Conservation (phyloP, 2,113 vertebrate genomes). For the Balaeniceps rex region DNA sequence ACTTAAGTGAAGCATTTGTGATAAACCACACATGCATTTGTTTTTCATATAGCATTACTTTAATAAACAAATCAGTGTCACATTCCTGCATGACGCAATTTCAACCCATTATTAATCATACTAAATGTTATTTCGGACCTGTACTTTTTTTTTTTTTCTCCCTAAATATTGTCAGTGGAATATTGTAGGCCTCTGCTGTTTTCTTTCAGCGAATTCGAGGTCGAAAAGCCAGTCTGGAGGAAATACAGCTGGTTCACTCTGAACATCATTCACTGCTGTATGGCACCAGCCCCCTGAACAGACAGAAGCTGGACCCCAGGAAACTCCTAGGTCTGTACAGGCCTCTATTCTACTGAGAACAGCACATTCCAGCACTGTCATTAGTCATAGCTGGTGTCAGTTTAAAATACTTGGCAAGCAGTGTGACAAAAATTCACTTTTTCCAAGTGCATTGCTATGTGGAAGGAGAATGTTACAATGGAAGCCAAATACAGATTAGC, state of each 20-base stretch:
- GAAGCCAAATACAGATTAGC: conserved; percentile 56
- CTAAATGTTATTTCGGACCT: conserved; percentile 63
- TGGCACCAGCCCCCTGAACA: conserved; percentile 79
- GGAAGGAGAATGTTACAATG: conserved; percentile 48
- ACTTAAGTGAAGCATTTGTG: conserved; percentile 1
- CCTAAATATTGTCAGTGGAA: conserved; percentile 72
- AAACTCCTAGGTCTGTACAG: conserved; percentile 78
- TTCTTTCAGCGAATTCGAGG: conserved; percentile 83
- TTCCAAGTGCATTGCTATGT: conserved; percentile 67
- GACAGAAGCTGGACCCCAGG: conserved; percentile 82
- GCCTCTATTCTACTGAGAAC: conserved; percentile 71
- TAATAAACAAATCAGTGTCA: conserved; percentile 68
- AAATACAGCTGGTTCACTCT: conserved; percentile 85
- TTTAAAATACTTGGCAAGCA: conserved; percentile 74
- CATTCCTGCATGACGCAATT: conserved; percentile 71
- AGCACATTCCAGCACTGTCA: conserved; percentile 75
- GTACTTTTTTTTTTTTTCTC: conserved; percentile 29
- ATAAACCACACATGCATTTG: conserved; percentile 21
- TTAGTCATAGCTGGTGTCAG: conserved; percentile 75
- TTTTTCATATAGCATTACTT: conserved; percentile 62
- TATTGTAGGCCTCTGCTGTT: conserved; percentile 75
- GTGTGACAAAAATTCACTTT: conserved; percentile 67
- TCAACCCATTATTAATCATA: conserved; percentile 73
- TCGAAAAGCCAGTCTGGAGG: conserved; percentile 85
- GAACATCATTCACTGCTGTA: conserved; percentile 82